A percentile compares a stretch with the other conserved stretches of the same genome.
Conservation (phyloP, 2,888 invertebrate genomes). For the Ernsta delagoae region DNA sequence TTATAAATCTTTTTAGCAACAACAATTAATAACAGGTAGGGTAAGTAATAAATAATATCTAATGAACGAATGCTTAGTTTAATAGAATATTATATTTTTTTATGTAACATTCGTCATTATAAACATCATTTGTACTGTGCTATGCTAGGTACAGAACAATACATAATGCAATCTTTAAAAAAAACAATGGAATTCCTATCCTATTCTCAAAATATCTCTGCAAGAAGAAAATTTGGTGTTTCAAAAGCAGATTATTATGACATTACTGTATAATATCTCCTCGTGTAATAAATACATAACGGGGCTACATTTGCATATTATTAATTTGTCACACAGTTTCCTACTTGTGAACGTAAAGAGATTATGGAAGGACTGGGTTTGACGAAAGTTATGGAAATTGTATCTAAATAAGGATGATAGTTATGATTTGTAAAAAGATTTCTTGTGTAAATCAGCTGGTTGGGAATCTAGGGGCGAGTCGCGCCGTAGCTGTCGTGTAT, state of each 20-base stretch:
- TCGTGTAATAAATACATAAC: slow-evolving; percentile 18
- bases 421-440: no score
- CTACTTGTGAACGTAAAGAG: slow-evolving; percentile 16
- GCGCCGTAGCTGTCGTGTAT: neutral
- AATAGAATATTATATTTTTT: no score
- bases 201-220: neutral
- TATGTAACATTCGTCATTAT: no score
- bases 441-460: no score
- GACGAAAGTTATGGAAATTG: slow-evolving; percentile 5
- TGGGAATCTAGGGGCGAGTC: no score
- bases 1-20: no score
- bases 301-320: slow-evolving; percentile 30
- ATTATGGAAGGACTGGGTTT: slow-evolving; percentile 14
- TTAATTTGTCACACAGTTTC: slow-evolving; percentile 21
- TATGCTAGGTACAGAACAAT: no score
- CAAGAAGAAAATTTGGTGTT: slow-evolving; percentile 5
- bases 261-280: slow-evolving; percentile 22
- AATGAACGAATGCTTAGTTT: no score
- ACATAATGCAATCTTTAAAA: no score
- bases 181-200: neutral
- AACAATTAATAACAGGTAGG: no score
- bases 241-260: slow-evolving; percentile 20
- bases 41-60: no score
- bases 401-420: neutral
- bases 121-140: no score